Evolutionary conservation across 2,888 invertebrate genomes (phyloP), one percentile per base, ranked within the genome.

Genomic region (Trichogramma dendrolimi): DNA sequence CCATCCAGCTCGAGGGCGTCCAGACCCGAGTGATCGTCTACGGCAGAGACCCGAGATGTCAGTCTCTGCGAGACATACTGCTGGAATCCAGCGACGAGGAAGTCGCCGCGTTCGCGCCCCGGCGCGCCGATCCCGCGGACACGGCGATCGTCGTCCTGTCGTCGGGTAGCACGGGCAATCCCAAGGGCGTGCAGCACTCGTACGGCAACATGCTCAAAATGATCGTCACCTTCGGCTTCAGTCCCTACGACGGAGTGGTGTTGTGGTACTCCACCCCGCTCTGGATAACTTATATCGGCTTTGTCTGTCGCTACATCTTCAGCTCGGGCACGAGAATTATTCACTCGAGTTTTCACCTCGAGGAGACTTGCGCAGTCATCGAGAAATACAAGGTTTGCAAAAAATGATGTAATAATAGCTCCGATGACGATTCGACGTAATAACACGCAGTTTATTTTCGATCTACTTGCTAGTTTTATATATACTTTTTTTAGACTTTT

Each of bases 321-420:
- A 48, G 38, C 3, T 64, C 48, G n/a, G 53, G 61, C 1, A 68
- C 64, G 4, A 67, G 67, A 39, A 55, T 73, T 7, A 55, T 71
- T 53, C 55, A 63, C 48, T 67, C 71, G 1, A 58, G 66, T 4
- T 72, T 70, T 56, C 67, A 69, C 1, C 71, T 71, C 6, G 60
- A 71, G 7, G 66, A 49, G 7, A 65, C 65, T 2, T 73, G 72
- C 27, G 52, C 64, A 61, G 58, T 74, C 1, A 67, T 75, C 6
- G 71, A 75, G 55, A 75, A 75, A 50, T 75, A 69, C 53, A 71
- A 75, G 69, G 76, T 74, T 67, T 0, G 44, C 14, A 14, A 14
- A 27, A 27, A 27, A 2, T 27, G 27, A 27, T 3, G 27, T 27
- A 27, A 27, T 27, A 2, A 27, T 27, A 27, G 27, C 27, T 27